phyloP scores from a whole-genome alignment of 2,888 invertebrate species.

The Plagodis dolabraria region DNA sequence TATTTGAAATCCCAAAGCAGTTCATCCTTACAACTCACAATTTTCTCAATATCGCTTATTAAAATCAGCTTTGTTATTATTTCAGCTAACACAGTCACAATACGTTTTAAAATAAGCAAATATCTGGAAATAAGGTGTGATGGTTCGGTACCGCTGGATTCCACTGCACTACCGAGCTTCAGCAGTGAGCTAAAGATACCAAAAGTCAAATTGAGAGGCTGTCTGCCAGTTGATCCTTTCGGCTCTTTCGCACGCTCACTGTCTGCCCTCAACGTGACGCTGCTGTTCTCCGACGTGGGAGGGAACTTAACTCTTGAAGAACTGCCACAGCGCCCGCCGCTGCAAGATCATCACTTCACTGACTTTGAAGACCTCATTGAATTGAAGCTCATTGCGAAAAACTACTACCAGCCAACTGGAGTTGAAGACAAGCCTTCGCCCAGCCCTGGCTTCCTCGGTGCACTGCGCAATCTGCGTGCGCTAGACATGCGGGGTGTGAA shows the following conservation, averaged over 20 bases:
- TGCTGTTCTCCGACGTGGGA: neutral
- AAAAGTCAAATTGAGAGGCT: slow-evolving; percentile 3
- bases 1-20: too few species aligned
- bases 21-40: too few species aligned
- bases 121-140: neutral
- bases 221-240: slow-evolving; percentile 15
- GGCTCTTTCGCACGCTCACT: slow-evolving; percentile 17
- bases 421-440: slow-evolving; percentile 7
- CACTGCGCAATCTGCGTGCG: neutral
- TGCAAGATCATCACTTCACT: slow-evolving; percentile 21
- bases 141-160: slow-evolving; percentile 3
- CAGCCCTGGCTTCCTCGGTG: neutral
- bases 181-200: neutral
- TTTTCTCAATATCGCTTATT: too few species aligned
- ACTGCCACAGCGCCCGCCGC: slow-evolving; percentile 15
- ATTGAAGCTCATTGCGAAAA: slow-evolving; percentile 9
- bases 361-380: slow-evolving; percentile 11
- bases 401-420: slow-evolving; percentile 1
- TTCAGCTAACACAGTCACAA: slow-evolving; percentile 2
- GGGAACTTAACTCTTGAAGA: slow-evolving; percentile 7
- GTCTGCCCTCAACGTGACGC: slow-evolving; percentile 23
- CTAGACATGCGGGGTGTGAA: slow-evolving; percentile 7
- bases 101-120: neutral
- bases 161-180: slow-evolving; percentile 6
- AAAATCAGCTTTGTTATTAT: neutral